These are phyloP conservation scores for Grantiella picta DNA, from an alignment of 2,113 vertebrate species.

Conservation along the genomic window DNA sequence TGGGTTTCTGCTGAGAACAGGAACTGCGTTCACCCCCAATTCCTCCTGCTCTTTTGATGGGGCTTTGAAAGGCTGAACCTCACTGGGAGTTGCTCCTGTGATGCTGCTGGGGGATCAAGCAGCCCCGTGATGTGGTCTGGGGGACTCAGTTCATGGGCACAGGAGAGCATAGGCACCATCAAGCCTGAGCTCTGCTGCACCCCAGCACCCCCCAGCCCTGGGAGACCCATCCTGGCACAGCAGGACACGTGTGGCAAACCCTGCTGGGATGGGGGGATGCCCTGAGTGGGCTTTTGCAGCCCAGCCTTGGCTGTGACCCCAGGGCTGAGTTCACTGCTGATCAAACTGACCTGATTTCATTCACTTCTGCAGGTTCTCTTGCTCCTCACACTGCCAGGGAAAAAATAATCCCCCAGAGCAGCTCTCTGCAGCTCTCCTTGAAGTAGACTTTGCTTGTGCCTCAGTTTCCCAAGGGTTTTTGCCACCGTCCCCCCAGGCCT, in stretches of 20 bases:
- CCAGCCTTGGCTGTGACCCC: neutral
- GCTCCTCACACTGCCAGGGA: neutral
- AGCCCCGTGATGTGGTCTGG: neutral
- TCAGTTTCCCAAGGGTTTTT: constrained; percentile 46
- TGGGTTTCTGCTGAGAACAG: neutral
- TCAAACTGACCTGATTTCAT: neutral
- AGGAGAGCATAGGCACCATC: fast-evolving
- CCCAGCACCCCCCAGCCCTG: fast-evolving
- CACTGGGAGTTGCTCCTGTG: no score
- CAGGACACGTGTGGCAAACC: neutral
- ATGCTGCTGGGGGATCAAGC: neutral
- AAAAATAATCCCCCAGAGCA: neutral
- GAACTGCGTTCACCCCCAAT: fast-evolving
- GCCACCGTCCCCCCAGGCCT: neutral
- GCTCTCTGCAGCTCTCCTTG: neutral
- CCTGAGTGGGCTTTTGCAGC: neutral
- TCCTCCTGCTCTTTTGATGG: neutral
- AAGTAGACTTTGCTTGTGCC: neutral
- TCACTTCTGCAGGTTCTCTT: neutral
- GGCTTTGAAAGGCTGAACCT: neutral
- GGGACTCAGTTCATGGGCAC: fast-evolving
- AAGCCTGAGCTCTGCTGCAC: fast-evolving
- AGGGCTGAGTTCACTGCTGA: neutral
- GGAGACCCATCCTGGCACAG: fast-evolving
- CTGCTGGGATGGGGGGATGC: neutral